A percentile compares a stretch with the other conserved stretches of the same genome.
Evolutionary conservation across 2,797 vertebrate genomes (phyloP).

Genomic region (Triplophysa bombifrons): DNA sequence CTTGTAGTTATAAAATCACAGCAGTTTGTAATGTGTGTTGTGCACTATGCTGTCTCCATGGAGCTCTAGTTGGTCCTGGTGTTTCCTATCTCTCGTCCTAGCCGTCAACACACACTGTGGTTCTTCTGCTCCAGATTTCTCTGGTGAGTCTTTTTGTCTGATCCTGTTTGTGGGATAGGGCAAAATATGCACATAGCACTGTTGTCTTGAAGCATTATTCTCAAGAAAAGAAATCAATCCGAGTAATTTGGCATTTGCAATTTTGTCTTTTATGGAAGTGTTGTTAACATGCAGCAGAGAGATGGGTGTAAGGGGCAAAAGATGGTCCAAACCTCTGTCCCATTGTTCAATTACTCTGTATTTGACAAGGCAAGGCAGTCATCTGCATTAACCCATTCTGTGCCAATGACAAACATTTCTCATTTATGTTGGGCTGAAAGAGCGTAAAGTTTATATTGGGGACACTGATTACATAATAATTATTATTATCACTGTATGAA

Average conservation of each 20-base stretch:
- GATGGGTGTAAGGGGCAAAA: constrained; percentile 47
- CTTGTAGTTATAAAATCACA: constrained; percentile 49
- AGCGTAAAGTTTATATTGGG: neutral
- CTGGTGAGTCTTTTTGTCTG: constrained; percentile 68
- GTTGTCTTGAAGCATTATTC: constrained; percentile 28
- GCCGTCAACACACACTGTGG: constrained; percentile 47
- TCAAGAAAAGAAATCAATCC: constrained; percentile 37
- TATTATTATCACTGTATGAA: neutral
- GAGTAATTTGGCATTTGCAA: neutral
- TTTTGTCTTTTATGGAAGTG: constrained; percentile 60
- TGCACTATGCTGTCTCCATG: constrained; percentile 65
- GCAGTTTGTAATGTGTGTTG: constrained; percentile 53
- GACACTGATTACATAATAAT: too few relatives aligned
- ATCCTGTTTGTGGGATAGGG: neutral
- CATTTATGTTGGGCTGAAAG: neutral
- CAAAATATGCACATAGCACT: constrained; percentile 26
- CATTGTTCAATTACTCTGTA: constrained; percentile 32
- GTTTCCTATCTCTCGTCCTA: constrained; percentile 61
- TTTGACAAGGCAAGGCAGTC: constrained; percentile 4
- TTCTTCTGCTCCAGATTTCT: constrained; percentile 71
- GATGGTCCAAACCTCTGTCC: constrained; percentile 32
- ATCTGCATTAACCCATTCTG: constrained; percentile 12
- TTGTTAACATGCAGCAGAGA: constrained; percentile 36
- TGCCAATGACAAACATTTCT: constrained; percentile 11
- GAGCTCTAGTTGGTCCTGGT: constrained; percentile 57